phyloP scores from a whole-genome alignment of 2,113 vertebrate genomes.

The Hoplias malabaricus region DNA sequence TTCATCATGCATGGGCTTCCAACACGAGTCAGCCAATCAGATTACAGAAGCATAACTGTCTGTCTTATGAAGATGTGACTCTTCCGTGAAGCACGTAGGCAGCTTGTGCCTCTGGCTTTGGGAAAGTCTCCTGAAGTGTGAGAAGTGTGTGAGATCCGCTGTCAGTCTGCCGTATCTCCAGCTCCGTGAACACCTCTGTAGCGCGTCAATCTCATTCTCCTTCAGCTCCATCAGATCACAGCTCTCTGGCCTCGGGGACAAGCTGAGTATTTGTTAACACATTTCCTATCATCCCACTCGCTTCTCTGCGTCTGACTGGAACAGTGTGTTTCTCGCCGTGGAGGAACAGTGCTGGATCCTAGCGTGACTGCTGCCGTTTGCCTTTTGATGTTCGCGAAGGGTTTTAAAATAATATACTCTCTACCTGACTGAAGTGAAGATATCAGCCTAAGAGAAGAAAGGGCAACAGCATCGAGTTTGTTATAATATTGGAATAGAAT shows the following conservation, averaged over 20 bases:
- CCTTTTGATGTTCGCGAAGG: too few relatives aligned
- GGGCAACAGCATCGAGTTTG: too few relatives aligned
- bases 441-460: too few relatives aligned
- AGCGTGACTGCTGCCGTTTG: neutral
- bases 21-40: neutral
- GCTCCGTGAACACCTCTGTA: neutral
- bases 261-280: conserved; percentile 4
- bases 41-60: neutral
- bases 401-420: too few relatives aligned
- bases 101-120: neutral
- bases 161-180: conserved; percentile 3
- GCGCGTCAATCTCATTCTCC: neutral
- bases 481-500: too few relatives aligned
- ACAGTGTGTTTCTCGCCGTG: neutral
- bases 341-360: neutral
- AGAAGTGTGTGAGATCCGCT: neutral
- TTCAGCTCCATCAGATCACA: neutral
- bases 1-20: too few relatives aligned
- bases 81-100: neutral
- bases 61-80: neutral
- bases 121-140: neutral
- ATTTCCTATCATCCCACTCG: neutral
- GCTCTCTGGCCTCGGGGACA: neutral
- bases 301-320: neutral
- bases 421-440: too few relatives aligned